Base-by-base conservation (phyloP, 2,113 vertebrate genomes). In the Psittacus erithacus region DNA sequence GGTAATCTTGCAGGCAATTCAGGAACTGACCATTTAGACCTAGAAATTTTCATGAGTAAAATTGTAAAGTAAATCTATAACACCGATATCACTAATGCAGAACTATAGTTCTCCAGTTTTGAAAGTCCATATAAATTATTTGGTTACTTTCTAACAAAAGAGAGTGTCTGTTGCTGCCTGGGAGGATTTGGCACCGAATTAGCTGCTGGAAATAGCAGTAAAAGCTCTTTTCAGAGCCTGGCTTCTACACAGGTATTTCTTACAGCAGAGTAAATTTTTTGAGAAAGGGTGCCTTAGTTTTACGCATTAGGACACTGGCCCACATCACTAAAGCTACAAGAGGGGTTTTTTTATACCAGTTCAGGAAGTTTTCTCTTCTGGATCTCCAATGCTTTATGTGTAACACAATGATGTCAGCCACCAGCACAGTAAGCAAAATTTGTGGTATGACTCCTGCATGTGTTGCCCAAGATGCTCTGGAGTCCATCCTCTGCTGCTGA, bases 391-490 rank as follows among this genome's bases (percentile, higher is more conserved):
- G 24, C 4, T 31, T 52, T 44, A 2, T 0, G 5, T 10, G 49
- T 67, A 77, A 44, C 31, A 28, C 7, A 4, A 5, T 4, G 28
- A 7, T 3, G 28, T 25, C 44, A 41, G 31, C 8, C 35, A n/a
- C 17, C 41, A 43, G 65, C 44, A 57, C 6, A 0, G 10, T 13
- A 33, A 41, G 44, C 44, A 55, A 35, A 17, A 12, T n/a, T 17
- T 18, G 20, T 9, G n/a, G 29, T 31, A 14, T 19, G 11, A 4
- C n/a, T n/a, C 29, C 67, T 79, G 35, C 5, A 3, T 0, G 3
- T 41, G n/a, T 4, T 52, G 62, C 39, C n/a, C 60, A 25, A 49
- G 62, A 17, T 24, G 67, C 19, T 41, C 31, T 22, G 9, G 38
- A 29, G 23, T 9, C 62, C 12, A 23, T 13, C 10, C 33, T 33